Conservation (phyloP, 2,888 invertebrate species). For the Drosophila aldrichi region DNA sequence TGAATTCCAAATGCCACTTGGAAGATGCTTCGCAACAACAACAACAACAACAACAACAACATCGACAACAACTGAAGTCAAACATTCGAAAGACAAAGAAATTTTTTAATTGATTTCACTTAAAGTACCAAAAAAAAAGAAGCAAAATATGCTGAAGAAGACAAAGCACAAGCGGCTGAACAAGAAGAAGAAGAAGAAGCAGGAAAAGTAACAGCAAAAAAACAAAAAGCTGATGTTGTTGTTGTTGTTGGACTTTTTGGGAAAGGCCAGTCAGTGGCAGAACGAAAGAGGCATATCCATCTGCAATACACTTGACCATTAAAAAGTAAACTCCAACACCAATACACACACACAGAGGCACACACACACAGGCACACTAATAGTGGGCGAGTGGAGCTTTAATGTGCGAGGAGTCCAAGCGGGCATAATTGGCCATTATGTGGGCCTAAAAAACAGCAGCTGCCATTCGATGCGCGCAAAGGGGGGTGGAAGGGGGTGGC, state of each 20-base stretch:
- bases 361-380: not conserved
- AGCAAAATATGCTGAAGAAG: conserved; percentile 14
- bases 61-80: conserved; percentile 59
- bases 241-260: conserved; percentile 51
- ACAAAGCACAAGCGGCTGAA: conserved; percentile 20
- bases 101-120: conserved; percentile 81
- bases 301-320: conserved; percentile 73
- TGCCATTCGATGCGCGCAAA: conserved; percentile 1
- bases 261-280: conserved; percentile 56
- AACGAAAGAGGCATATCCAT: conserved; percentile 37
- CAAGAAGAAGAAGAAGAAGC: conserved; percentile 13
- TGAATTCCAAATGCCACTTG: conserved; percentile 78
- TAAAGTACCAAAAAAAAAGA: conserved; percentile 67
- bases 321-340: conserved; percentile 58
- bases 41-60: too few relatives aligned
- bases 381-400: conserved; percentile 15
- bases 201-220: conserved; percentile 22
- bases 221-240: conserved; percentile 42
- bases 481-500: conserved; percentile 5
- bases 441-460: conserved; percentile 62
- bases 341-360: not conserved
- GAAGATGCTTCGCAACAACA: conserved; percentile 51
- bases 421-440: conserved; percentile 78
- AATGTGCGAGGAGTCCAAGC: conserved; percentile 59
- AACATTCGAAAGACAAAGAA: conserved; percentile 78